These are phyloP conservation scores for Lytechinus pictus DNA, from an alignment of 35 echinoderm and acorn worm genomes.

Conservation along the genomic window DNA sequence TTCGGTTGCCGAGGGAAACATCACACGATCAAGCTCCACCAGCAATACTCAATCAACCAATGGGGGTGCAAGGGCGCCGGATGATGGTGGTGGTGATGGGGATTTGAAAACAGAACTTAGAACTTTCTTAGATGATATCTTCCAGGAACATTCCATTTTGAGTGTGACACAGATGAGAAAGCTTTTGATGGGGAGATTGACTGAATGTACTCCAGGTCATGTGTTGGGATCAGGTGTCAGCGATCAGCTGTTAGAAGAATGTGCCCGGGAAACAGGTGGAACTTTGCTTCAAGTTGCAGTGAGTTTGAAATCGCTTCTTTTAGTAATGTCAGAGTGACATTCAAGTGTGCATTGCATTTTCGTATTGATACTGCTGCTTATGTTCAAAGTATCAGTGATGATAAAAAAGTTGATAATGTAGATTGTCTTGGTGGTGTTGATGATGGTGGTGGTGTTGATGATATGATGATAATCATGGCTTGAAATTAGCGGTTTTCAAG, in stretches of 20 bases:
- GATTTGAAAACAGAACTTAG: constrained; percentile 62
- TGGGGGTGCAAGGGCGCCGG: not conserved
- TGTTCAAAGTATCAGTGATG: too few species aligned
- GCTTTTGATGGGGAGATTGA: constrained; percentile 49
- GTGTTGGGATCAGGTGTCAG: constrained; percentile 60
- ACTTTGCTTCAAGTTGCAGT: constrained; percentile 72
- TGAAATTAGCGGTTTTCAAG: too few species aligned
- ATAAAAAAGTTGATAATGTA: too few species aligned
- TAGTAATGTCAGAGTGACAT: not conserved
- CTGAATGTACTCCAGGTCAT: constrained; percentile 60
- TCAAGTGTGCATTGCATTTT: too few species aligned
- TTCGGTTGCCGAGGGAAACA: not conserved
- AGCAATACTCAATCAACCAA: not conserved
- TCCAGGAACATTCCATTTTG: constrained; percentile 59
- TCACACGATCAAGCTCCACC: not conserved
- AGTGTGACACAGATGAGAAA: constrained; percentile 74
- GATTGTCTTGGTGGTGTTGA: not conserved
- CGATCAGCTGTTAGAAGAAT: constrained; percentile 68
- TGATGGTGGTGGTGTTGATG: not conserved
- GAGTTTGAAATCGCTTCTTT: constrained; percentile 22
- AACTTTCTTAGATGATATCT: constrained; percentile 64
- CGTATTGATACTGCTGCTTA: too few species aligned
- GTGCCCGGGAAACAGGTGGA: constrained; percentile 63
- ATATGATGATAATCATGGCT: not conserved
- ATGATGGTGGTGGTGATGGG: not conserved